Base-by-base conservation (phyloP, 2,113 vertebrate species). In the Chlorodrepanis virens region DNA sequence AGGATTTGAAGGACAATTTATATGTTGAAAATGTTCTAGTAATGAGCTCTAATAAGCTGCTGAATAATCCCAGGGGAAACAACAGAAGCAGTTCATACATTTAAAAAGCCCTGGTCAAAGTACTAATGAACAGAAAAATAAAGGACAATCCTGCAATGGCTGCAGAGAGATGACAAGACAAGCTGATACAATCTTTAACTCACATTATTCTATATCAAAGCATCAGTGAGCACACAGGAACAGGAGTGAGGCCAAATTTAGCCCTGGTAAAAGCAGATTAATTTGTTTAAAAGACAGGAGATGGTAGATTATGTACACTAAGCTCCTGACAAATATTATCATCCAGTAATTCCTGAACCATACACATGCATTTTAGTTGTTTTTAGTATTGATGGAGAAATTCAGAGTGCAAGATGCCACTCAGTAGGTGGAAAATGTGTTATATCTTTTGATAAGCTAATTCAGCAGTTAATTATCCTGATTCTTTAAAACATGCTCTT, bases 391-490 rank as follows among this genome's bases (percentile, higher is more conserved):
- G 91, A 90, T 19, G 7, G 44, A 49, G 31, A 89, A 84, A 91
- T 50, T 84, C 93, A 70, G 42, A 88, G 76, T 42, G 35, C 57
- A 72, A 77, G 64, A 86, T 89, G 52, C 18, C 52, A 52, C 60
- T 81, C 89, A 37, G 47, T 69, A 90, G 42, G 64, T 87, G 61
- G 49, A 95, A 95, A 92, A 84, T 84, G 37, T 71, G 50, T 63
- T 94, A 37, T 29, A 87, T 87, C 44, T 79, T 65, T 89, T 82
- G 83, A 89, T 94, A 94, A 94, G 20, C 25, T 95, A 94, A 96
- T 92, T 84, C 87, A 89, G 39, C 0, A 2, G 81, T 93, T 95
- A 96, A 96, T 97, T 95, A 94, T 84, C 83, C 49, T 54, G 81
- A 87, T 94, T 89, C 86, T 89, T 91, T 87, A 89, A 95, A 93